Base-by-base conservation (phyloP, 2,888 invertebrate genomes). In the Drosophila mimica region DNA sequence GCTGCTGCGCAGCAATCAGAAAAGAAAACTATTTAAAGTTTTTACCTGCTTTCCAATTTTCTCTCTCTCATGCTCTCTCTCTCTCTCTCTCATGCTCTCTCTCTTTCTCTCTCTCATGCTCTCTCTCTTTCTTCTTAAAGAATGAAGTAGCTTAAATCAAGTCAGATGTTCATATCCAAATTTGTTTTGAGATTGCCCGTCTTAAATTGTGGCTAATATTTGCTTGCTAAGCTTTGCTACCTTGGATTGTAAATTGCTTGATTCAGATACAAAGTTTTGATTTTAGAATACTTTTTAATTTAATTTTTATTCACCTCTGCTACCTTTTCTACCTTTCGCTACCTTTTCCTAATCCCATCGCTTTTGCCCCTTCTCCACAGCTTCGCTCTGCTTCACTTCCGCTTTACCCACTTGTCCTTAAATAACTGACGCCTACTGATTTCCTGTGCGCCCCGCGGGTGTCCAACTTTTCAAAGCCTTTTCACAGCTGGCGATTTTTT, bases 401-500 rank as follows among this genome's bases (percentile, higher is more conserved):
- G 34, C 54, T 36, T n/a, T 25, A 2, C 25, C 6, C 36, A 38
- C 28, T 28, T 56, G 28, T 56, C 17, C 36, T 56, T 56, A 38
- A 56, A 56, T 38, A 56, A 56, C 36, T 34, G 28, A 40, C n/a
- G 25, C 25, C 30, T 31, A 57, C 61, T 65, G 62, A 54, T 62
- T 83, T 63, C 52, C 49, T 66, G 57, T 17, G 51, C 17, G 51
- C 71, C 72, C 88, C 83, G 74, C 81, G 46, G 86, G 88, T 70
- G 62, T 64, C 76, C 54, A 49, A 64, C 53, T 61, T 60, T 56
- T 56, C 67, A 34, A 54, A 56, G 68, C 25, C 13, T 28, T 48
- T 65, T 34, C 30, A 20, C 40, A 28, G 68, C 46, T 36, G 30
- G 33, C 17, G 52, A 8, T 28, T 43, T 63, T 20, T 53, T 46